Percentiles rank a stretch among this genome's conserved stretches.
Evolutionary conservation across 2,113 vertebrate genomes (phyloP).

Genomic region (Myxocyprinus asiaticus): DNA sequence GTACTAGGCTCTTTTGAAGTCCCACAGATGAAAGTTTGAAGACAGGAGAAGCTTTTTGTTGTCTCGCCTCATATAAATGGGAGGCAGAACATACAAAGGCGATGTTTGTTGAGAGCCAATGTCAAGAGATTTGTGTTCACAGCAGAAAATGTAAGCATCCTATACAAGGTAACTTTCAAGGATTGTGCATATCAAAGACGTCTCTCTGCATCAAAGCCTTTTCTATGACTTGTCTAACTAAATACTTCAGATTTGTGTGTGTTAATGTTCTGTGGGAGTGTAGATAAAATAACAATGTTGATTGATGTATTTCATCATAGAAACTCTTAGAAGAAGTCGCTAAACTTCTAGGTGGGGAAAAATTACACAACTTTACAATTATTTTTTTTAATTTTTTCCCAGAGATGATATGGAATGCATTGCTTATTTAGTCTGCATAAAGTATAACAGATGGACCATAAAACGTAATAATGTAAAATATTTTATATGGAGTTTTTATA

Average conservation of each 20-base stretch:
- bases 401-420: too few species aligned
- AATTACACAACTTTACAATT: neutral
- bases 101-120: constrained; percentile 18
- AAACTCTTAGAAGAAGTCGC: constrained; percentile 6
- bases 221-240: constrained; percentile 27
- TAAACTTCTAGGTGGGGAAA: constrained; percentile 8
- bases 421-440: too few species aligned
- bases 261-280: constrained; percentile 3
- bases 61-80: constrained; percentile 19
- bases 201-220: constrained; percentile 12
- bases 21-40: constrained; percentile 4
- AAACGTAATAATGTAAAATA: too few species aligned
- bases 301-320: constrained; percentile 33
- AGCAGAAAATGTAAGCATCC: neutral
- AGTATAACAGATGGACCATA: too few species aligned
- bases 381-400: too few species aligned
- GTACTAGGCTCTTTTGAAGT: constrained; percentile 42
- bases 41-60: constrained; percentile 37
- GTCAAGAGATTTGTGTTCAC: constrained; percentile 31
- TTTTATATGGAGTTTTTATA: too few species aligned
- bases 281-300: constrained; percentile 22
- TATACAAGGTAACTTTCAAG: constrained; percentile 30
- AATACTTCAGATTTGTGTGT: constrained; percentile 4
- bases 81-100: neutral
- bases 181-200: constrained; percentile 25